phyloP scores from a whole-genome alignment of 2,113 vertebrate species.

The Rhagologus leucostigma region DNA sequence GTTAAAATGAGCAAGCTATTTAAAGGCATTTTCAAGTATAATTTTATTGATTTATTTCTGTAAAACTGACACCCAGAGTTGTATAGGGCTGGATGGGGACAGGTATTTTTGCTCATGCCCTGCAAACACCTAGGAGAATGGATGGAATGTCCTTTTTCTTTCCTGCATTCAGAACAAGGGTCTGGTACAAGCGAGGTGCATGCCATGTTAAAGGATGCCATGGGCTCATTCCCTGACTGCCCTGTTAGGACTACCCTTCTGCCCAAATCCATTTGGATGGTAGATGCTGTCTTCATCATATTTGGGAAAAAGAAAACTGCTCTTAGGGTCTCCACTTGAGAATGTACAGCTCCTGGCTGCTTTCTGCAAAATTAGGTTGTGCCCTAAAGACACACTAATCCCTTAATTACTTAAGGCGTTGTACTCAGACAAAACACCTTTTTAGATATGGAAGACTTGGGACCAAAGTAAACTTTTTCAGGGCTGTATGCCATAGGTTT shows the following conservation, averaged over 20 bases:
- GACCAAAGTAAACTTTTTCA: not conserved
- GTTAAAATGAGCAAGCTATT: not conserved
- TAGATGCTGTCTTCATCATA: not conserved
- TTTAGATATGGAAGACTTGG: not conserved
- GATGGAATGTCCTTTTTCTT: not conserved
- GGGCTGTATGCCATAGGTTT: not conserved
- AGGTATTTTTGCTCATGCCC: not conserved
- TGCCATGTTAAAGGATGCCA: not conserved
- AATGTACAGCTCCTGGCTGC: not conserved
- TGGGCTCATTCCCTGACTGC: not conserved
- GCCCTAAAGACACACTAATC: not conserved
- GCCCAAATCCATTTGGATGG: not conserved
- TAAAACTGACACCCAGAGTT: not conserved
- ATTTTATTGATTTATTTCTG: not conserved
- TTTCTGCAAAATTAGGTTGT: not conserved
- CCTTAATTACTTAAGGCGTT: not conserved
- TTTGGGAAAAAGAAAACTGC: not conserved
- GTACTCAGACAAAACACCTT: not conserved
- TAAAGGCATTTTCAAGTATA: not conserved
- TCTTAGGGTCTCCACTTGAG: not conserved
- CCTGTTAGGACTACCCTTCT: accelerated
- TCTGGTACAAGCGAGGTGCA: not conserved
- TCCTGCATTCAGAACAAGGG: not conserved
- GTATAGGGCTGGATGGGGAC: not conserved
- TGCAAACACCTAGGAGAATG: not conserved